Evolutionary conservation across 2,888 invertebrate genomes (phyloP).

Genomic region (Morinoia aosen): DNA sequence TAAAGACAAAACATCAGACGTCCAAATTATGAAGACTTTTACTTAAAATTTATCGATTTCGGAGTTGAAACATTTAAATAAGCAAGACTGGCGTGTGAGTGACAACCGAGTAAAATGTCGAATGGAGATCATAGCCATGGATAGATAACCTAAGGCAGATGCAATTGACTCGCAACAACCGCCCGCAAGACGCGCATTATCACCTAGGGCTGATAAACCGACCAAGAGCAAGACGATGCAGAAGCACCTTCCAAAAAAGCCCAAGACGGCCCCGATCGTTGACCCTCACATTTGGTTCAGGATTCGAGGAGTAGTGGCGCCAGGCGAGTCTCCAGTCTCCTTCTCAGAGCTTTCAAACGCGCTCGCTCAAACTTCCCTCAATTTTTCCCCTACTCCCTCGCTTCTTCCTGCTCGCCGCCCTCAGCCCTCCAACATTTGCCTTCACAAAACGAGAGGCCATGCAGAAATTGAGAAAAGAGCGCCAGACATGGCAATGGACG

Average conservation of each 20-base stretch:
- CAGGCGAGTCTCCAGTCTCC: background rate
- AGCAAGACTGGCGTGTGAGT: too few relatives aligned
- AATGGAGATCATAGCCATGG: too few relatives aligned
- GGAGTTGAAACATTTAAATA: too few relatives aligned
- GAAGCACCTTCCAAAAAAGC: background rate
- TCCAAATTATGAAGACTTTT: too few relatives aligned
- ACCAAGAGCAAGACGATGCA: background rate
- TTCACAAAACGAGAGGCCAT: background rate
- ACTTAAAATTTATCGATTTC: too few relatives aligned
- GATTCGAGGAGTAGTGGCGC: background rate
- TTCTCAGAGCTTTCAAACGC: background rate
- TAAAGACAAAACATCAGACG: too few relatives aligned
- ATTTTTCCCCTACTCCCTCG: background rate
- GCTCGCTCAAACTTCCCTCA: background rate
- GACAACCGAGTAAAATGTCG: too few relatives aligned
- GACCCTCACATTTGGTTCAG: background rate
- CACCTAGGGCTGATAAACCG: background rate
- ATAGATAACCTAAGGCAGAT: background rate
- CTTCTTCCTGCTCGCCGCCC: background rate
- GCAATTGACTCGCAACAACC: background rate
- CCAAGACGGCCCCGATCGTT: background rate
- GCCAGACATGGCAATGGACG: background rate
- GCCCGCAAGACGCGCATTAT: background rate
- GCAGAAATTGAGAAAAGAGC: slow-evolving; percentile 2
- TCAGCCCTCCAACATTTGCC: background rate